A percentile compares a stretch with the other conserved stretches of the same genome.
phyloP scores from a whole-genome alignment of 53 echinoderm and acorn worm genomes.

The Hippasteria phrygiana region DNA sequence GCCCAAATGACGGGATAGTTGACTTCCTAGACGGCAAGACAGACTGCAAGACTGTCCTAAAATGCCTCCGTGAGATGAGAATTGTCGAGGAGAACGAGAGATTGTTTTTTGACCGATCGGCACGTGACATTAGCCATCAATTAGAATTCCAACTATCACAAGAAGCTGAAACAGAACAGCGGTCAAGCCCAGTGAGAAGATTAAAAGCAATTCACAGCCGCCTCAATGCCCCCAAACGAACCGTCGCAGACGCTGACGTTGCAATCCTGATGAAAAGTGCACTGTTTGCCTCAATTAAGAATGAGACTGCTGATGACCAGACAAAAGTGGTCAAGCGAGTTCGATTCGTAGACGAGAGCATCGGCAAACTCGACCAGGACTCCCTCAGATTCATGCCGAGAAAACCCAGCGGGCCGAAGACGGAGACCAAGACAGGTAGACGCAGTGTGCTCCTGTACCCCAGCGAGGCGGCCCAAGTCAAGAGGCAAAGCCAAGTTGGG shows the following conservation, averaged over 20 bases:
- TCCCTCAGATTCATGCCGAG: constrained; percentile 11
- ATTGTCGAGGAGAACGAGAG: not conserved
- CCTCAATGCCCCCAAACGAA: not conserved
- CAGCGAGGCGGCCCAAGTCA: not conserved
- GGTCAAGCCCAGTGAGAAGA: not conserved
- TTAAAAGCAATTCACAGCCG: not conserved
- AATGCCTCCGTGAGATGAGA: constrained; percentile 4
- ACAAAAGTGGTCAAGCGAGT: not conserved
- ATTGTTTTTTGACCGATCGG: not conserved
- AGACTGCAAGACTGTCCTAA: not conserved
- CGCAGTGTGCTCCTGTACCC: constrained; percentile 33
- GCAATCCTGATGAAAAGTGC: not conserved
- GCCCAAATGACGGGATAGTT: not conserved
- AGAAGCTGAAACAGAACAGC: not conserved
- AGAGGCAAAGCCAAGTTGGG: constrained; percentile 3
- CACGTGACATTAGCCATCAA: not conserved
- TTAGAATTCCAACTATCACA: not conserved
- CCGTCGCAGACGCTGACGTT: not conserved
- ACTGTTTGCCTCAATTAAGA: not conserved
- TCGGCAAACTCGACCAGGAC: constrained; percentile 1
- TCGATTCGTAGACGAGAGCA: constrained; percentile 21
- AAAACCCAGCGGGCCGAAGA: constrained; percentile 24
- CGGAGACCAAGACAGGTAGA: not conserved
- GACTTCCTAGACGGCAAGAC: constrained; percentile 15
- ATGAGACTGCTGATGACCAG: not conserved